Evolutionary conservation across 92 coral and sea anemone genomes (phyloP), one percentile per base, ranked within the genome.

Genomic region (Epizoanthus rinbou): DNA sequence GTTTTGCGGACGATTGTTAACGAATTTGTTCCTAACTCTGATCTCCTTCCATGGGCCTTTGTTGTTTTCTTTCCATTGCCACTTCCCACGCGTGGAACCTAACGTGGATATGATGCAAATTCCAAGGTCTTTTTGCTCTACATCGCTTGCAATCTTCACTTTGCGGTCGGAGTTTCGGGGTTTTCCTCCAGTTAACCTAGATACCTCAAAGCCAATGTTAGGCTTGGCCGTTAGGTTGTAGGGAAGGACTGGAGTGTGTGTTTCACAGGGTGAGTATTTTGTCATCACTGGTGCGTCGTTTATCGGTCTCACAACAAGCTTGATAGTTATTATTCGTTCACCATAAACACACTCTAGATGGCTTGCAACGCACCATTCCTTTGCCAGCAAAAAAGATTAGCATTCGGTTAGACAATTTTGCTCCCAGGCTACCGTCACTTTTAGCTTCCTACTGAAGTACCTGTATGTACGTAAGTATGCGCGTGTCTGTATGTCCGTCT

Each of bases 201-300:
- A 33, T 8, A 69, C 74, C 23, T 37, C 8, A 21, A 69, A 69
- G 1, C 74, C 74, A 33, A n/a, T 39, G 25, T 69, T 35, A 5
- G 47, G 74, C 19, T 33, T 15, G 54, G 13, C 74, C 19, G 74
- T 69, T 39, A 69, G 74, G 41, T 39, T 17, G 74, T 69, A 69
- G 25, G 74, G 74, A 5, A 69, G 74, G 74, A 69, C 74, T 15
- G 74, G 74, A 5, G 74, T 50, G 16, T 33, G 35, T 0, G 43
- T 41, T 50, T 69, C 14, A 50, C 54, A 50, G 54, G 54, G 74
- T 1, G n/a, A 2, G 54, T 33, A 39, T 50, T 23, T n/a, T 3
- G 5, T 37, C 23, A 69, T 0, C 19, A 69, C 53, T 17, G 74
- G 74, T 19, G 74, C 74, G 43, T 69, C 74, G 74, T 69, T 69